Percentiles rank a stretch among this genome's conserved stretches.
Evolutionary conservation across 2,113 vertebrate species (phyloP).

Genomic region (Empidonax alnorum): DNA sequence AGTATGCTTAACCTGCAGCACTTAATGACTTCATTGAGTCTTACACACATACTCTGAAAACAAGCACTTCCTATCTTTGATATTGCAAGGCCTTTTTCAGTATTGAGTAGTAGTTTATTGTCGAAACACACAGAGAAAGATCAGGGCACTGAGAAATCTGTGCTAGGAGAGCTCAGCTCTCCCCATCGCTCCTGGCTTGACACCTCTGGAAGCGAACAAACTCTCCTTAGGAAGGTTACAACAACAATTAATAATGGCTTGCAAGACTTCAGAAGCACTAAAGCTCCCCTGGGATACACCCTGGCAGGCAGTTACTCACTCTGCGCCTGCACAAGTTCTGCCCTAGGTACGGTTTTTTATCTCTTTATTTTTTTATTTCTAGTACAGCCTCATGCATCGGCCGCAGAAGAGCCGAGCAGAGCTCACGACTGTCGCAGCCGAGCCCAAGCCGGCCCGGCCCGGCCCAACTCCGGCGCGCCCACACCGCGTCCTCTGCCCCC

Average conservation of each 20-base stretch:
- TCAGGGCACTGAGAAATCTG: neutral
- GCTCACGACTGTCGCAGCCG: too few relatives aligned
- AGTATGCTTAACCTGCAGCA: neutral
- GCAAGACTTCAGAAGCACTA: neutral
- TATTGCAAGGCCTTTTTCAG: neutral
- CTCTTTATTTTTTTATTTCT: neutral
- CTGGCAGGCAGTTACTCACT: too few relatives aligned
- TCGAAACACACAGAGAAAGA: neutral
- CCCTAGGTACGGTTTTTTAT: neutral
- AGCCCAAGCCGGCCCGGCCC: neutral
- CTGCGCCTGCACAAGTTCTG: neutral
- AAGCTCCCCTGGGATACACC: too few relatives aligned
- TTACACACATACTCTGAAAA: neutral
- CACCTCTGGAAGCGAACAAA: neutral
- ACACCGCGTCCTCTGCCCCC: neutral
- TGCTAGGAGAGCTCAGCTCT: neutral
- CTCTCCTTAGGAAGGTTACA: neutral
- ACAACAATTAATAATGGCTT: neutral
- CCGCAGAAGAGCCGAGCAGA: neutral
- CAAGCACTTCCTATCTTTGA: fast-evolving
- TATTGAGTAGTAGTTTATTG: neutral
- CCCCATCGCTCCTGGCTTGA: fast-evolving
- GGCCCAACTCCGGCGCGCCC: neutral
- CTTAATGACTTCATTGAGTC: neutral
- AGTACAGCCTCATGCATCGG: fast-evolving